A percentile compares a stretch with the other conserved stretches of the same genome.
Conservation (phyloP, 2,113 vertebrate species). For the Onychostoma macrolepis region DNA sequence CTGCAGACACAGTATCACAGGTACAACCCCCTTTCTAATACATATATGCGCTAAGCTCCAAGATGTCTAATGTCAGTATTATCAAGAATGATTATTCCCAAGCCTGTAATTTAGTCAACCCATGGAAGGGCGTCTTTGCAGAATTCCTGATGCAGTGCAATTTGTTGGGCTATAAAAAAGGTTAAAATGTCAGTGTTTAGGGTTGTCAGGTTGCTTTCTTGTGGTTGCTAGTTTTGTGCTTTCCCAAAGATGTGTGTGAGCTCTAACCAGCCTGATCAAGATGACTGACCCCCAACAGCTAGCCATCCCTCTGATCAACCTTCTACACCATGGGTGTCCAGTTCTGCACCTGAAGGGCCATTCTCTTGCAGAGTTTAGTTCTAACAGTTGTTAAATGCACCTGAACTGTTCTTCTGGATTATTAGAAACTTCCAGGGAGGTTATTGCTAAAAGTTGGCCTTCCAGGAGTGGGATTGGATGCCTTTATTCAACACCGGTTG, state of each 20-base stretch:
- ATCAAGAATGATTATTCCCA: not conserved
- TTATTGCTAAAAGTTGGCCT: not conserved
- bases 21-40: conserved; percentile 58
- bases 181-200: not conserved
- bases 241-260: not conserved
- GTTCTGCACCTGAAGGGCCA: not conserved
- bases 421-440: not conserved
- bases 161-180: conserved; percentile 1
- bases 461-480: not conserved
- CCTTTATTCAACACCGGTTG: not conserved
- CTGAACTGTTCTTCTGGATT: not conserved
- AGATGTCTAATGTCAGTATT: conserved; percentile 21
- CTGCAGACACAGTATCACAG: conserved; percentile 93
- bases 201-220: not conserved
- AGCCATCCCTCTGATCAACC: not conserved
- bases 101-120: not conserved
- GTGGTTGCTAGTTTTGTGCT: not conserved
- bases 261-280: not conserved
- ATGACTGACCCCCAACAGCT: not conserved
- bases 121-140: not conserved
- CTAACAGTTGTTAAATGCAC: not conserved
- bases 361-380: not conserved
- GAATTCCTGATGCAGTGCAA: not conserved
- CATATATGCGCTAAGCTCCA: not conserved
- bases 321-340: not conserved